phyloP scores from a whole-genome alignment of 2,113 vertebrate genomes.

The Sorex araneus region DNA sequence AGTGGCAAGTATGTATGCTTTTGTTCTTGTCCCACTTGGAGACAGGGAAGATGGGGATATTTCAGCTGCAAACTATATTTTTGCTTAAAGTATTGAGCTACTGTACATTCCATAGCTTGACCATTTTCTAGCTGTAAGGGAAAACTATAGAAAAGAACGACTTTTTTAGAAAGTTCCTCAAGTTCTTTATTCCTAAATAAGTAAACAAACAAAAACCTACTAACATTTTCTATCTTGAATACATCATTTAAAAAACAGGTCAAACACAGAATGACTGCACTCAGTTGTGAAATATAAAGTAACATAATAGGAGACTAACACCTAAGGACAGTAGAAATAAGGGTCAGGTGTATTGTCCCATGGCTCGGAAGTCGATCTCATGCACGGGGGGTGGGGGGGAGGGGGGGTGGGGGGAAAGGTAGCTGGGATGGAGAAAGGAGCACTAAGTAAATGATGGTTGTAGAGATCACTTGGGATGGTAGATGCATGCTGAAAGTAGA shows the following conservation, averaged over 20 bases:
- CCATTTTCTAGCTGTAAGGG: slow-evolving; percentile 99
- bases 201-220: slow-evolving; percentile 61
- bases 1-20: slow-evolving; percentile 99
- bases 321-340: no score
- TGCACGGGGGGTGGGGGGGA: no score
- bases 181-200: neutral
- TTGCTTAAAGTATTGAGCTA: slow-evolving; percentile 99
- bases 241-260: slow-evolving; percentile 53
- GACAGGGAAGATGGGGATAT: slow-evolving; percentile 98
- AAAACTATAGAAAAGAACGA: slow-evolving; percentile 91
- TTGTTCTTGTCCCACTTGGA: slow-evolving; percentile 99
- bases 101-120: slow-evolving; percentile 99
- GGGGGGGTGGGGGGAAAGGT: no score
- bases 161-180: slow-evolving; percentile 68
- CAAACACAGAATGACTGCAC: no score
- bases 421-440: no score
- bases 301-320: no score
- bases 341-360: no score
- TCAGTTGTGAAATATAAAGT: no score
- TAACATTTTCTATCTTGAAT: slow-evolving; percentile 61
- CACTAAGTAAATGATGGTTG: no score
- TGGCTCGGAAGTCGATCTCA: no score
- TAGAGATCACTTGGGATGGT: no score
- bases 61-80: slow-evolving; percentile 99
- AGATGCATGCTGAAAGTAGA: no score